phyloP scores from a whole-genome alignment of 2,113 vertebrate species.

The Gambusia affinis region DNA sequence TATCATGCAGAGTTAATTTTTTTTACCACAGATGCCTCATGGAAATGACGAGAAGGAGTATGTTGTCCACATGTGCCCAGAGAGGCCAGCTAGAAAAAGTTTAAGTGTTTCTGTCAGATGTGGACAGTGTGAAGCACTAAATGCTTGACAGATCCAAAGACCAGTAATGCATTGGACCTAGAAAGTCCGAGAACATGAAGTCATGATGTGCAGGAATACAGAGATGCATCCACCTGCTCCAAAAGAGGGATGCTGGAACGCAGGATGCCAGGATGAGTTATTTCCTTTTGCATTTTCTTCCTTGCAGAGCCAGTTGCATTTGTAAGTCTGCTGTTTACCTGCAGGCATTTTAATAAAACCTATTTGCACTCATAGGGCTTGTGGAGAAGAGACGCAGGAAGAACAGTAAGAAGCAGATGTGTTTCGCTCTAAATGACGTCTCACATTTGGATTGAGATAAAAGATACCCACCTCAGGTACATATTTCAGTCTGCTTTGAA shows the following conservation, averaged over 20 bases:
- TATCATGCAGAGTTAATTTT: background rate
- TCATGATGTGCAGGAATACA: background rate
- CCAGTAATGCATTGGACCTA: background rate
- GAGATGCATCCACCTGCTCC: background rate
- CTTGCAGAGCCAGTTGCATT: background rate
- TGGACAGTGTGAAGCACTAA: conserved; percentile 1
- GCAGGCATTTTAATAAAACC: background rate
- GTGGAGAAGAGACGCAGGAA: background rate
- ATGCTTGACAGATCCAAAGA: background rate
- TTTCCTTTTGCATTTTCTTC: background rate
- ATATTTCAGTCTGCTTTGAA: background rate
- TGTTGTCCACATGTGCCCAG: conserved; percentile 29
- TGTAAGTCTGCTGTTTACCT: background rate
- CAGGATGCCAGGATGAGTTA: background rate
- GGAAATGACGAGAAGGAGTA: no score
- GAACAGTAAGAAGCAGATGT: background rate
- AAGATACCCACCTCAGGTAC: background rate
- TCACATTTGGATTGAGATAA: conserved; percentile 3
- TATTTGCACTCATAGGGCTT: background rate
- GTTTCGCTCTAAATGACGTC: background rate
- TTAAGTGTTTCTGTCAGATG: background rate
- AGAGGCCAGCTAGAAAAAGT: conserved; percentile 1
- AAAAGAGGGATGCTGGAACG: background rate
- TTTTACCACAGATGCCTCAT: background rate
- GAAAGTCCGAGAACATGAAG: no score